A percentile compares a stretch with the other conserved stretches of the same genome.
phyloP scores from a whole-genome alignment of 2,797 vertebrate species.

The Sebastolobus alascanus region DNA sequence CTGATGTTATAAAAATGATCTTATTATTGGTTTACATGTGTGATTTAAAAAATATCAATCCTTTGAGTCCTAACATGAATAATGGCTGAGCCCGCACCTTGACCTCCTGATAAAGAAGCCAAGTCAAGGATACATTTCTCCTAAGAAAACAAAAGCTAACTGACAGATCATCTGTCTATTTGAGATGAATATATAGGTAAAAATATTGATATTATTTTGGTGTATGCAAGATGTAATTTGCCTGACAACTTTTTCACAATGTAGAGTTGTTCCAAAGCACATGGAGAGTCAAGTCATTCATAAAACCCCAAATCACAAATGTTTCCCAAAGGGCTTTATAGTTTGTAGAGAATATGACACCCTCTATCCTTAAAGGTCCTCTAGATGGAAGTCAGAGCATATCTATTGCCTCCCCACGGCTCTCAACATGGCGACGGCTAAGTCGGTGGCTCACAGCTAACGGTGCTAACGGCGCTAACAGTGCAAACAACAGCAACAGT shows the following conservation, averaged over 20 bases:
- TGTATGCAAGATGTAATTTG: neutral
- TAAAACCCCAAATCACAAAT: neutral
- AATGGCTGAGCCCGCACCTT: neutral
- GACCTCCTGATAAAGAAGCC: neutral
- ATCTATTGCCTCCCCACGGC: too few species aligned
- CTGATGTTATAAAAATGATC: neutral
- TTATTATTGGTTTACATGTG: neutral
- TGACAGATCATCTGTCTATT: neutral
- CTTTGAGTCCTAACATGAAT: neutral
- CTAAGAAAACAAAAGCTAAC: neutral
- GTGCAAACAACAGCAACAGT: too few species aligned
- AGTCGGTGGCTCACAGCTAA: too few species aligned
- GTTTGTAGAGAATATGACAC: too few species aligned
- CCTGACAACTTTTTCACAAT: neutral
- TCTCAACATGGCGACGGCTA: too few species aligned
- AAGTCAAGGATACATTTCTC: neutral
- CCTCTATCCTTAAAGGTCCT: too few species aligned
- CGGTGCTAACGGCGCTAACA: too few species aligned
- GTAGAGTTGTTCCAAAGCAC: neutral
- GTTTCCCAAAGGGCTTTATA: neutral
- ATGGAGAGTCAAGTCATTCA: neutral
- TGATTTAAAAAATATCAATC: neutral
- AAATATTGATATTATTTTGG: neutral
- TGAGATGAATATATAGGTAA: neutral
- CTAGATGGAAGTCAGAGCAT: too few species aligned